Percentiles rank a stretch among this genome's conserved stretches.
Evolutionary conservation across 2,888 invertebrate species (phyloP).

Genomic region (Leptura quadrifasciata): DNA sequence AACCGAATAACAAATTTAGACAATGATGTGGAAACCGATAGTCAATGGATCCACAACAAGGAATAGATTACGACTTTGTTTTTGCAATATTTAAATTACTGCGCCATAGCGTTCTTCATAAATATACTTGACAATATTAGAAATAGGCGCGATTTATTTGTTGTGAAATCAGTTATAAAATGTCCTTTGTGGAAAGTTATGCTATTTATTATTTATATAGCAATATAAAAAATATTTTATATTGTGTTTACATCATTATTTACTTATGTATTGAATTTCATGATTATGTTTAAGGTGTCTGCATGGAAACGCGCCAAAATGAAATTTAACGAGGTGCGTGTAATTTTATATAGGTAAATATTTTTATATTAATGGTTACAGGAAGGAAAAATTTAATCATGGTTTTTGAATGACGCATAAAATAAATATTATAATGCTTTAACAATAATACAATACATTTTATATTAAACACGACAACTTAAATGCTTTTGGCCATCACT

Average conservation of each 20-base stretch:
- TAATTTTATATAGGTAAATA: too few species aligned
- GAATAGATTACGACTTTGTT: neutral
- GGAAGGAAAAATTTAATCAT: too few species aligned
- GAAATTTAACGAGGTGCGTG: neutral
- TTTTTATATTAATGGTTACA: too few species aligned
- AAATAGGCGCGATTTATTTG: neutral
- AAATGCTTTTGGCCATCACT: too few species aligned
- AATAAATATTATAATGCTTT: too few species aligned
- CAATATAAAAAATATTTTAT: neutral
- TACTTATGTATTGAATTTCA: neutral
- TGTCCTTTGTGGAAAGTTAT: neutral
- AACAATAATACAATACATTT: too few species aligned
- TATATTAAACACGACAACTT: too few species aligned
- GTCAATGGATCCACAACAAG: neutral
- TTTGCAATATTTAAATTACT: neutral
- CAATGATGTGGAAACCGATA: neutral
- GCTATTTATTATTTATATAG: neutral
- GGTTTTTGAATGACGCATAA: too few species aligned
- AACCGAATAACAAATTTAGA: neutral
- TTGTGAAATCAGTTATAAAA: neutral
- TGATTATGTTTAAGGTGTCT: neutral
- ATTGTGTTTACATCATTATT: neutral
- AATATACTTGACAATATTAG: neutral
- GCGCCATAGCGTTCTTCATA: too few species aligned
- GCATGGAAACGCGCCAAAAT: neutral